phyloP scores from a whole-genome alignment of 2,797 vertebrate species.

The Urocyon cinereoargenteus region DNA sequence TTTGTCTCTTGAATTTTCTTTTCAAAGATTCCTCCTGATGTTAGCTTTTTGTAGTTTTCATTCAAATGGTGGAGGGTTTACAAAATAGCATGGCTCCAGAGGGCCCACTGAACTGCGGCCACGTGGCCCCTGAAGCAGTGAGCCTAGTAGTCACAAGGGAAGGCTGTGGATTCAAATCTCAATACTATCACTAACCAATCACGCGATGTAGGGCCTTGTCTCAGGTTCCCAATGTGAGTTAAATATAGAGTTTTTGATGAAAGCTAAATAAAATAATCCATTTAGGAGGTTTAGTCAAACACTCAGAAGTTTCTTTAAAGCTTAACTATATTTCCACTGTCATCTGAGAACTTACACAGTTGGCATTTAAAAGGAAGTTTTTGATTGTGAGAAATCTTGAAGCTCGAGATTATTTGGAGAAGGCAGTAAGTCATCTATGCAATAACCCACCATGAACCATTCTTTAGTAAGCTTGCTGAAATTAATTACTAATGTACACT shows the following conservation, averaged over 20 bases:
- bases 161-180: background rate
- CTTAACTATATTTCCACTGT: background rate
- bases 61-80: background rate
- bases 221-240: background rate
- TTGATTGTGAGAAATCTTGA: background rate
- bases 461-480: background rate
- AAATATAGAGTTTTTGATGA: background rate
- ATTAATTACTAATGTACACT: background rate
- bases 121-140: background rate
- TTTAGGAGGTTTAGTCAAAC: background rate
- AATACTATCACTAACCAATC: background rate
- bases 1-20: background rate
- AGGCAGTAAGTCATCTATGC: background rate
- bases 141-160: background rate
- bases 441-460: background rate
- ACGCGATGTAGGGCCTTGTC: background rate
- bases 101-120: accelerated
- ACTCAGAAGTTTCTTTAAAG: background rate
- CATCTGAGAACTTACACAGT: background rate
- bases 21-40: background rate
- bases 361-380: background rate
- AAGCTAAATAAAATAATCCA: background rate
- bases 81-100: background rate
- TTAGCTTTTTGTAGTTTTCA: background rate
- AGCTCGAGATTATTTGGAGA: background rate